Evolutionary conservation across 64 coral and sea anemone genomes (phyloP), one percentile per base, ranked within the genome.

Genomic region (Pocillopora damicornis): DNA sequence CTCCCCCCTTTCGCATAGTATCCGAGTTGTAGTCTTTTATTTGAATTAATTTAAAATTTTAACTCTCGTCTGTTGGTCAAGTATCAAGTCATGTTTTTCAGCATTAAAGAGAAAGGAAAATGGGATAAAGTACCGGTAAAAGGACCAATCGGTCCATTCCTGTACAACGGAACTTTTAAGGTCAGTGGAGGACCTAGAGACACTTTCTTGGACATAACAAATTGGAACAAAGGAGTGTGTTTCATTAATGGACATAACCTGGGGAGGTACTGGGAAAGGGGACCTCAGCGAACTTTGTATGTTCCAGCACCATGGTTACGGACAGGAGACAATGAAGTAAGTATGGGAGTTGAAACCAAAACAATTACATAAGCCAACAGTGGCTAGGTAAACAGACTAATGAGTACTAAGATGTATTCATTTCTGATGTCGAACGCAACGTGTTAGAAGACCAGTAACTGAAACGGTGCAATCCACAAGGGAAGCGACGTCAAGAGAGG

Each of bases 191-290:
- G 87, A 23, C 94, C 94, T 58, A 93, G 88, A 58, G 94, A 96
- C 58, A 96, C 91, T 9, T 96, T 92, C 22, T 37, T 96, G 45
- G 25, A 60, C 11, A 92, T 96, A 87, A 87, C 83, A 61, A 85
- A 71, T 20, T 96, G 94, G 94, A 90, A 59, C 15, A 96, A 96
- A 77, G 94, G 94, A 0, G 91, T 89, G 68, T 93, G 94, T 76
- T 93, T 96, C 30, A 80, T 96, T 61, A 96, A 96, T 76, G 94
- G 94, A 16, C 94, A 82, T 66, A 96, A 96, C 80, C 88, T 96
- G 35, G 94, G 94, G 3, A 91, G 94, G 34, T 96, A 96, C 18
- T 96, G 94, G 94, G 66, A 76, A 38, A 96, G 79, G 11, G 94
- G 94, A 58, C 94, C 94, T 56, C 94, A 96, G 38, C n/a, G 88